Evolutionary conservation across 2,113 vertebrate species (phyloP), one percentile per base, ranked within the genome.

Genomic region (Pithys albifrons): DNA sequence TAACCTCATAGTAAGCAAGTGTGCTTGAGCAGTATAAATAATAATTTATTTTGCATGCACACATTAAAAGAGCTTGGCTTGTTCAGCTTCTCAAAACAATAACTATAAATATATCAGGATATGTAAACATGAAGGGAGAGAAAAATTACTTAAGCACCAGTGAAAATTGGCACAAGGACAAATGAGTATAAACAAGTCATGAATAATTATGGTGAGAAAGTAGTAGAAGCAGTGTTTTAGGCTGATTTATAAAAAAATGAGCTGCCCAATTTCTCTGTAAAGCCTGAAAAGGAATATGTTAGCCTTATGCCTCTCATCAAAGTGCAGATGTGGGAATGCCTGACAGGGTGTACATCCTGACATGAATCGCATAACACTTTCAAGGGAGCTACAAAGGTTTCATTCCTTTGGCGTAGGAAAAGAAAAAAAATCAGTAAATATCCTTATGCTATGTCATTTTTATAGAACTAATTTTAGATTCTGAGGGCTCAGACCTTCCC

Each of bases 51-150:
- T 95, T 92, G 92, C 84, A 92, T 7, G 70, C 37, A 78, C 66
- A 95, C 80, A 89, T 95, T 96, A 94, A 89, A 92, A 78, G 91
- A 96, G 52, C 58, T 95, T 87, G 77, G 84, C 84, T 96, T 92
- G 89, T 85, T 95, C 91, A 93, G 83, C 65, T 92, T 84, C 95
- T 91, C 55, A 81, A 83, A 93, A 95, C 83, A 95, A 91, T 66
- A 83, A 54, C 76, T 84, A 46, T 80, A 95, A 96, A 93, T 91
- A 77, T 84, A 89, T 86, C 80, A 23, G 51, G 19, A 27, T 86
- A 92, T 84, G 83, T 89, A 94, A 96, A 94, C 88, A 91, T 13
- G 48, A 91, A 78, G 73, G 39, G 24, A 87, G 37, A 87, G 45
- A 87, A 92, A 81, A 95, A 94, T 61, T 95, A 89, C 73, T 87